Conservation (phyloP, 2,888 invertebrate species). For the Coremacera marginata region DNA sequence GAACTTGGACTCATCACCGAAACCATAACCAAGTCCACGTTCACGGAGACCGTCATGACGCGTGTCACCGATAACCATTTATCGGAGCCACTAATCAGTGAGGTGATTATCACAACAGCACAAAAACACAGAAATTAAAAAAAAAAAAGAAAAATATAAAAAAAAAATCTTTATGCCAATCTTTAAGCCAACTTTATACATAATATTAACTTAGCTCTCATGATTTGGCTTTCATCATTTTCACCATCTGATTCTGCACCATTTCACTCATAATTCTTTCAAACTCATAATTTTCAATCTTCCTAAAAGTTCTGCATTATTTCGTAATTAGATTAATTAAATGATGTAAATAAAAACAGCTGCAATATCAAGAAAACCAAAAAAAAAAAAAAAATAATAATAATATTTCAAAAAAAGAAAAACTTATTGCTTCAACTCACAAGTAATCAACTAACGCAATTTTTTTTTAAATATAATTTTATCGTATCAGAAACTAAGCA, state of each 20-base stretch:
- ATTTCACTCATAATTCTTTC: constrained; percentile 25
- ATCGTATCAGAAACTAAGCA: too few relatives aligned
- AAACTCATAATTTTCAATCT: too few relatives aligned
- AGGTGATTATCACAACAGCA: constrained; percentile 75
- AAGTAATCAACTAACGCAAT: too few relatives aligned
- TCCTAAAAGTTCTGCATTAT: background rate
- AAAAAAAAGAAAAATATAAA: constrained; percentile 49
- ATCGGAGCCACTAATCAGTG: constrained; percentile 86
- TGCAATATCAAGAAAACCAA: background rate
- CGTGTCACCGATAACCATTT: constrained; percentile 93
- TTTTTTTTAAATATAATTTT: too few relatives aligned
- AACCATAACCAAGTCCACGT: constrained; percentile 95
- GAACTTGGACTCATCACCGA: constrained; percentile 90
- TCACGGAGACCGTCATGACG: constrained; percentile 95
- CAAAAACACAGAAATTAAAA: constrained; percentile 42
- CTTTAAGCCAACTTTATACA: background rate
- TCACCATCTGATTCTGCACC: constrained; percentile 26
- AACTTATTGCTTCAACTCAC: too few relatives aligned
- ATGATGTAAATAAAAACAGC: constrained; percentile 26
- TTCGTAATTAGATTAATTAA: background rate
- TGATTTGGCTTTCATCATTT: constrained; percentile 27
- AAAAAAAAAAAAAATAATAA: background rate
- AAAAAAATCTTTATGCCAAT: constrained; percentile 27
- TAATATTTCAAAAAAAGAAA: too few relatives aligned
- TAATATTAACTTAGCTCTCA: constrained; percentile 5